Evolutionary conservation across 2,113 vertebrate species (phyloP).

Genomic region (Neolamprologus fasciatus): DNA sequence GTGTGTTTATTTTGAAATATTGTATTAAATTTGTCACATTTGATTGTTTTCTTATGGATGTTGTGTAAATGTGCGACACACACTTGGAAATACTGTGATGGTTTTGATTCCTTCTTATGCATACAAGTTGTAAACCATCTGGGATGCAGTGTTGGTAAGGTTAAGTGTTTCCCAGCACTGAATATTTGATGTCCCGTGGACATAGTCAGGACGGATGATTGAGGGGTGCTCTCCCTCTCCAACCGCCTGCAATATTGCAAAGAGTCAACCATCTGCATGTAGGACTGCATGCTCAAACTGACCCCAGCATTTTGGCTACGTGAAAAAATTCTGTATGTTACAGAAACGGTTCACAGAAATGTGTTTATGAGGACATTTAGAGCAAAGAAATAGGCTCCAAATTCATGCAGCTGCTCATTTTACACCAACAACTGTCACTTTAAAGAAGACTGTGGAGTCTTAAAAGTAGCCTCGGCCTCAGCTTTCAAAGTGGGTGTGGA

Average conservation of each 20-base stretch:
- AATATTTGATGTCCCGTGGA: neutral
- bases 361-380: neutral
- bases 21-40: neutral
- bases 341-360: neutral
- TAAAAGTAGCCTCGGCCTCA: neutral
- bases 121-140: neutral
- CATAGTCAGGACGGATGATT: neutral
- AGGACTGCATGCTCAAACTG: rapidly evolving
- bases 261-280: neutral
- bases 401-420: neutral
- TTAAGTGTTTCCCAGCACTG: neutral
- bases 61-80: neutral
- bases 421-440: neutral
- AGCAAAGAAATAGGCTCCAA: neutral
- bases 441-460: neutral
- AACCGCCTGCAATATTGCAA: neutral
- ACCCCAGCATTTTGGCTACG: neutral
- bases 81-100: neutral
- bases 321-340: neutral
- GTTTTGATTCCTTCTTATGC: neutral
- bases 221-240: neutral
- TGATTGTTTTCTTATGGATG: neutral
- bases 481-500: neutral
- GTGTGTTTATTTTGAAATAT: neutral
- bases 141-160: neutral